These are phyloP conservation scores for Butorides virescens DNA, from an alignment of 2,113 vertebrate genomes.

Conservation along the genomic window DNA sequence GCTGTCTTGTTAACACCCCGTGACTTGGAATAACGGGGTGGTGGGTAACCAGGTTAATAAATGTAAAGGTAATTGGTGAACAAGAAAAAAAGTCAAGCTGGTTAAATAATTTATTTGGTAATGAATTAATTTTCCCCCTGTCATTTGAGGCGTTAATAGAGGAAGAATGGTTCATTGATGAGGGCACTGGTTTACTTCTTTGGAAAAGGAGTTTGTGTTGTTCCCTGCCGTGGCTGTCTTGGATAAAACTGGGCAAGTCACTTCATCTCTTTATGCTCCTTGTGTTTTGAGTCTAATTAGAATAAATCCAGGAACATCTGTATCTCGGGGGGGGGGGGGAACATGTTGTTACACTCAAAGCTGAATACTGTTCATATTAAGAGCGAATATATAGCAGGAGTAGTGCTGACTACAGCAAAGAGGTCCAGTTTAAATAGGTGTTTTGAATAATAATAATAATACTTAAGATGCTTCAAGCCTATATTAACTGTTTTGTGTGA, in stretches of 20 bases:
- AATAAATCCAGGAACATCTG: neutral
- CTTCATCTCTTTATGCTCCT: neutral
- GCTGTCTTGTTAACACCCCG: too few species aligned
- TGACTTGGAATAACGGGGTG: neutral
- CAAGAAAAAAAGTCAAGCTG: neutral
- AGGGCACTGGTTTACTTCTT: neutral
- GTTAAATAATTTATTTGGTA: neutral
- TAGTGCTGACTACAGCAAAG: neutral
- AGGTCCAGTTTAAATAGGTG: accelerated
- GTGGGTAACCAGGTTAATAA: neutral
- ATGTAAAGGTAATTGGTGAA: neutral
- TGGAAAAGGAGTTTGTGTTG: neutral
- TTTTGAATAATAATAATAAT: neutral
- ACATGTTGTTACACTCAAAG: accelerated
- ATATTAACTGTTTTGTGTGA: neutral
- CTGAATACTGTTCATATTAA: neutral
- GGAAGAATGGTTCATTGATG: neutral
- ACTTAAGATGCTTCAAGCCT: neutral
- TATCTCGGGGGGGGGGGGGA: accelerated
- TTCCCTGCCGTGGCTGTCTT: neutral
- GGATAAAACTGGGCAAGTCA: neutral
- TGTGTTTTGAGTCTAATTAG: neutral
- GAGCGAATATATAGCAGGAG: neutral
- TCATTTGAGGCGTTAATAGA: neutral
- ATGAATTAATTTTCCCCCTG: neutral